Evolutionary conservation across 2,113 vertebrate genomes (phyloP).

Genomic region (Vanacampus margaritifer): DNA sequence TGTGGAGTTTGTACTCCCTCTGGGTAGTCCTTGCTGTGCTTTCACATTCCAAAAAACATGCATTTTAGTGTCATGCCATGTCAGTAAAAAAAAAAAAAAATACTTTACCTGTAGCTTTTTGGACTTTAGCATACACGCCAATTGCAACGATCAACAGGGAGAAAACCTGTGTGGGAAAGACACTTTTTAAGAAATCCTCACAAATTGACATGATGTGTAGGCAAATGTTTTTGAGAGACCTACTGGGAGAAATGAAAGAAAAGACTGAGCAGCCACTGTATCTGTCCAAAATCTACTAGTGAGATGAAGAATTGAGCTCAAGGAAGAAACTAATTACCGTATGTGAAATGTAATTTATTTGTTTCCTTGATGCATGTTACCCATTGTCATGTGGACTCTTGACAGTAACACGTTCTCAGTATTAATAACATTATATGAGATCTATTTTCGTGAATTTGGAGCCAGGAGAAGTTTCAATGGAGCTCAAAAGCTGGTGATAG

Average conservation of each 20-base stretch:
- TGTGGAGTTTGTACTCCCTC: too few species aligned
- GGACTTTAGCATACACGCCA: slow-evolving; percentile 71
- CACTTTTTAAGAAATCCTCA: background rate
- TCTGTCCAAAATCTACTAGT: background rate
- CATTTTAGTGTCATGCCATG: too few species aligned
- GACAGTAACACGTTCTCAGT: background rate
- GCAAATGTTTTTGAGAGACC: background rate
- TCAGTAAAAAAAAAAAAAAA: background rate
- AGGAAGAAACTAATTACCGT: background rate
- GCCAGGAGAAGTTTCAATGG: background rate
- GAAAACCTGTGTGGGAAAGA: slow-evolving; percentile 56
- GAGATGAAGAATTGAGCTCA: background rate
- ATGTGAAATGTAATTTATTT: background rate
- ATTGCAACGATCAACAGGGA: slow-evolving; percentile 75
- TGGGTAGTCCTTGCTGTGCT: background rate
- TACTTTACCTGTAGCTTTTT: slow-evolving; percentile 73
- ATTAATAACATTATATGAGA: background rate
- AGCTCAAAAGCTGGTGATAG: background rate
- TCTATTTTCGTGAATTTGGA: background rate
- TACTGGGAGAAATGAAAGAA: background rate
- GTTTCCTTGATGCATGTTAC: background rate
- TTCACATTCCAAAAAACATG: background rate
- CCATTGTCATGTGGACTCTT: background rate
- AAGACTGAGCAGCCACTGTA: background rate
- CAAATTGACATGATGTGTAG: background rate